A percentile compares a stretch with the other conserved stretches of the same genome.
Conservation (phyloP, 1,140 invertebrate genomes). For the Calycopis cecrops region DNA sequence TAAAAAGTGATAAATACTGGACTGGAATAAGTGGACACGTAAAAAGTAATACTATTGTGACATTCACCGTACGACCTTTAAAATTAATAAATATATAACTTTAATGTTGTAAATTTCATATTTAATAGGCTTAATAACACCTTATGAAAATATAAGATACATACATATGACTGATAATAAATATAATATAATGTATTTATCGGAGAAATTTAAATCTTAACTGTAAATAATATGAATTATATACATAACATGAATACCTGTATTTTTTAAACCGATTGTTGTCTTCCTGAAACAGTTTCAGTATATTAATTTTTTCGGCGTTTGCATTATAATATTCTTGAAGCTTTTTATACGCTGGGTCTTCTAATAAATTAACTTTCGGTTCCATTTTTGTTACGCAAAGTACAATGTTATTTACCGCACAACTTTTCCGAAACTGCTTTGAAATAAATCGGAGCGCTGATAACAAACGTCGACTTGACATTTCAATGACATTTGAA, state of each 20-base stretch:
- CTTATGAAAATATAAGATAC: no score
- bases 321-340: constrained; percentile 82
- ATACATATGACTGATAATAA: no score
- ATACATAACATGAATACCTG: constrained; percentile 76
- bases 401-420: constrained; percentile 33
- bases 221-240: no score
- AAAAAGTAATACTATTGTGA: constrained; percentile 19
- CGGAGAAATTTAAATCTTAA: no score
- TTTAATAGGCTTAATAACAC: no score
- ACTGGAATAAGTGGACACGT: background rate
- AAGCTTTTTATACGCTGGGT: constrained; percentile 82
- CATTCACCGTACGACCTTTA: constrained; percentile 16
- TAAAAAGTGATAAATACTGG: no score
- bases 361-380: constrained; percentile 76
- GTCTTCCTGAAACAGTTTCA: constrained; percentile 85
- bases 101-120: no score
- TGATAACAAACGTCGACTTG: constrained; percentile 64
- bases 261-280: constrained; percentile 86
- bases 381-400: constrained; percentile 54
- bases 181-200: no score
- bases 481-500: constrained; percentile 69
- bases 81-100: no score
- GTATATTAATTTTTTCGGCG: constrained; percentile 84
- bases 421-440: constrained; percentile 37
- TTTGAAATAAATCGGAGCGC: constrained; percentile 33